Evolutionary conservation across 1,140 invertebrate genomes (phyloP), one percentile per base, ranked within the genome.

Genomic region (Aethina tumida): DNA sequence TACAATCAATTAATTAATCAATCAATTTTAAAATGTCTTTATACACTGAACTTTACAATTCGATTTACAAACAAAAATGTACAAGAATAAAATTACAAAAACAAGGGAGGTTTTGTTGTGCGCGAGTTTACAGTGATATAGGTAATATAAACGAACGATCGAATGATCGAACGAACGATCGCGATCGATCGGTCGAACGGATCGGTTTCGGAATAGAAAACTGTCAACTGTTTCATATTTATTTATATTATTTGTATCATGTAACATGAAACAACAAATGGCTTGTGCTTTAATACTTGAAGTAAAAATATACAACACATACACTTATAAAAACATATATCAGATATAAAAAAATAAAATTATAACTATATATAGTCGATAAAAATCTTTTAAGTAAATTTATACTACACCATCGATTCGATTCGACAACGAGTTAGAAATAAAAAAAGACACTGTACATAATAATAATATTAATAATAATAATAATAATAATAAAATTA

Each of bases 231-330:
- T 36, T 43, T 47, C 41, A 39, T 35, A 43, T 43, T 44, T 50
- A 43, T 47, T 40, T 39, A 49, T 52, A 52, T 41, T 46, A 45
- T 49, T 46, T 47, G 44, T 49, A 49, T 49, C 43, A 45, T 47
- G 47, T 52, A 52, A 52, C 50, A 52, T 49, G 47, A 50, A 41
- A 44, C 46, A 56, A 55, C 54, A 56, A 56, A 56, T 56, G 54
- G 54, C 56, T 59, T 53, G 56, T 53, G 49, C 47, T 49, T 28
- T 49, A 53, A 53, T 54, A 56, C 49, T 52, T 54, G 43, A 53
- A 50, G 46, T 49, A 52, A 50, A 48, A 50, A 35, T 46, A 53
- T 51, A 42, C 40, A 46, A 51, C 48, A 50, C 44, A 32, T 39
- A 47, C 38, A 49, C 42, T 39, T 44, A 13, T 8, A 48, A 42